Percentiles rank a stretch among this genome's conserved stretches.
Conservation (phyloP, 2,113 vertebrate genomes). For the Psephotus haematonotus region DNA sequence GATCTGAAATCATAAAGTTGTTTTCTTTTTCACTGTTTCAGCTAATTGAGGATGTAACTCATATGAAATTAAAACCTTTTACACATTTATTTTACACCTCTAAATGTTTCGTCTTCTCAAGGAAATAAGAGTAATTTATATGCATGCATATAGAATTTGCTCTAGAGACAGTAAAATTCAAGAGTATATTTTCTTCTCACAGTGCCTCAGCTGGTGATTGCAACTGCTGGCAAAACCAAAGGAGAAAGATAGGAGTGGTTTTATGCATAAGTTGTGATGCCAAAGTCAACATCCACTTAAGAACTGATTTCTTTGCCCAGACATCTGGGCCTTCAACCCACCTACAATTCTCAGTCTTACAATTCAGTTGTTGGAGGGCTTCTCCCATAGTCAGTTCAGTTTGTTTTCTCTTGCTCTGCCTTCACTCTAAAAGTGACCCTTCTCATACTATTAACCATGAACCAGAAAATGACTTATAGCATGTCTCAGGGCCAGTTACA, state of each 20-base stretch:
- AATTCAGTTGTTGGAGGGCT: not conserved
- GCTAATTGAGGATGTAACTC: slow-evolving; percentile 34
- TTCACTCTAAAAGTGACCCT: not conserved
- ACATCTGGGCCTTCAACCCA: not conserved
- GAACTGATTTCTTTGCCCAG: not conserved
- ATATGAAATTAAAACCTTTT: not conserved
- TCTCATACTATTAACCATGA: not conserved
- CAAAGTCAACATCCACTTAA: not conserved
- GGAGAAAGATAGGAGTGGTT: not conserved
- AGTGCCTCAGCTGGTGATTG: not conserved
- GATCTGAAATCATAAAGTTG: slow-evolving; percentile 4
- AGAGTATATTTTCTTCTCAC: not conserved
- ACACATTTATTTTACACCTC: not conserved
- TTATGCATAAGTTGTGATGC: not conserved
- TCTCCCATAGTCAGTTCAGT: not conserved
- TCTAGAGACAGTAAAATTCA: not conserved
- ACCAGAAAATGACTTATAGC: not conserved
- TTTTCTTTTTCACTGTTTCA: not conserved
- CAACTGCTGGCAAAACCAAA: not conserved
- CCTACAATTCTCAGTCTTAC: not conserved
- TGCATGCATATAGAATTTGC: not conserved
- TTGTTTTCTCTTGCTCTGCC: not conserved
- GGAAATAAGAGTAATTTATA: not conserved
- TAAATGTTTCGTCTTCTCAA: not conserved
- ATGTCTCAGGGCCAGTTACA: not conserved